Conservation (phyloP, 2,797 vertebrate genomes). For the Nannoperca obscura region DNA sequence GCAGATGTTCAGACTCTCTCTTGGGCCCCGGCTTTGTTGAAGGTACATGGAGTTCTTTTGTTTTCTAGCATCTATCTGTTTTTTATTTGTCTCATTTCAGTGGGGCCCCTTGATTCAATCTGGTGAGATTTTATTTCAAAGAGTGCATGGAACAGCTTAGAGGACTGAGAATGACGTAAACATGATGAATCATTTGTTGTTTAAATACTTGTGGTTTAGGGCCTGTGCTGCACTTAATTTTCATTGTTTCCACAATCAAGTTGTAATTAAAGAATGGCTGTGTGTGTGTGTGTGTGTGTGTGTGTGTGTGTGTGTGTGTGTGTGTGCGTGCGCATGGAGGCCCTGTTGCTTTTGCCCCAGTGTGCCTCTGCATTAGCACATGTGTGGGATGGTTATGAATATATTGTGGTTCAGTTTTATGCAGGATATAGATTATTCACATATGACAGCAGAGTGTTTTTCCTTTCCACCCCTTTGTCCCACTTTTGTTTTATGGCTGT, state of each 20-base stretch:
- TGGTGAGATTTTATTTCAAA: slow-evolving; percentile 82
- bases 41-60: slow-evolving; percentile 84
- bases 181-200: slow-evolving; percentile 83
- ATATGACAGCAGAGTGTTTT: slow-evolving; percentile 59
- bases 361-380: slow-evolving; percentile 44
- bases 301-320: slow-evolving; percentile 30
- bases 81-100: slow-evolving; percentile 81
- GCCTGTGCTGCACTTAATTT: slow-evolving; percentile 79
- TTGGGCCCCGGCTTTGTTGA: slow-evolving; percentile 66
- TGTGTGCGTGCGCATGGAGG: slow-evolving; percentile 16
- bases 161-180: slow-evolving; percentile 78
- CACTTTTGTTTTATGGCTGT: slow-evolving; percentile 60
- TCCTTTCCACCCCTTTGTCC: slow-evolving; percentile 30
- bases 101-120: slow-evolving; percentile 77
- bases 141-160: slow-evolving; percentile 65
- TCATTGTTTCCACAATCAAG: slow-evolving; percentile 83
- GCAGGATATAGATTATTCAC: slow-evolving; percentile 66
- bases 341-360: slow-evolving; percentile 32
- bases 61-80: slow-evolving; percentile 79
- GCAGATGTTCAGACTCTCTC: slow-evolving; percentile 80
- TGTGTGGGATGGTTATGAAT: slow-evolving; percentile 59
- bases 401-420: slow-evolving; percentile 63
- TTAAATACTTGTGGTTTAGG: slow-evolving; percentile 78
- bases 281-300: slow-evolving; percentile 41
- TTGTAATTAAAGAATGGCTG: slow-evolving; percentile 71